Base-by-base conservation (phyloP, 1,140 invertebrate genomes). In the Drosophila pandora region DNA sequence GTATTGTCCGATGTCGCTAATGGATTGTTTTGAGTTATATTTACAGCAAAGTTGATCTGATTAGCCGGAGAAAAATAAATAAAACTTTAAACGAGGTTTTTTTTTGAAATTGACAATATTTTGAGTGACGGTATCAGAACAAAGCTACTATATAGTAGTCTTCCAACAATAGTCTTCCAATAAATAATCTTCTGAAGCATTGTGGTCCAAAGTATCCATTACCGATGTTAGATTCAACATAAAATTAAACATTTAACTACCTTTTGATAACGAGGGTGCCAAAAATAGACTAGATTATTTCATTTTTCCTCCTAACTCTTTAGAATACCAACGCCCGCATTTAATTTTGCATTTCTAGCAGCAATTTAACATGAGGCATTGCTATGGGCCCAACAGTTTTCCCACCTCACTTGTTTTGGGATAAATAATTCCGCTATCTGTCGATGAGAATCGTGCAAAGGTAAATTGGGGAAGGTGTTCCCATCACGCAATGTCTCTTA, bases 371-470 rank as follows among this genome's bases (percentile, higher is more conserved):
- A 54, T 34, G 43, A 58, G 54, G 54, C 53, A 49, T 61, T 57
- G 52, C 13, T 17, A 17, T 45, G 41, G 43, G 28, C 17, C 12
- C 28, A 41, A 39, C 17, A 17, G 17, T 50, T 28, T 5, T 9
- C 55, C 28, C 28, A 32, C 22, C n/a, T 41, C 45, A 57, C 34
- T 17, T 25, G 9, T 8, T 25, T 32, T 57, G 37, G 43, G 70
- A 63, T 63, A 84, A 76, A 83, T 85, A 74, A 69, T 63, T 71
- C 48, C 61, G 71, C 60, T 84, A 73, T 85, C 81, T 73, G 39
- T 48, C 59, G 53, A 64, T 76, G 62, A 65, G 45, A 64, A 80
- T 80, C 81, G 71, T 23, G 49, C 39, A 54, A 28, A 12, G 21
- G 17, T 22, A 47, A 22, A 12, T 45, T 37, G 10, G 32, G 53